phyloP scores from a whole-genome alignment of 2,113 vertebrate species.

The Oncorhynchus nerka region DNA sequence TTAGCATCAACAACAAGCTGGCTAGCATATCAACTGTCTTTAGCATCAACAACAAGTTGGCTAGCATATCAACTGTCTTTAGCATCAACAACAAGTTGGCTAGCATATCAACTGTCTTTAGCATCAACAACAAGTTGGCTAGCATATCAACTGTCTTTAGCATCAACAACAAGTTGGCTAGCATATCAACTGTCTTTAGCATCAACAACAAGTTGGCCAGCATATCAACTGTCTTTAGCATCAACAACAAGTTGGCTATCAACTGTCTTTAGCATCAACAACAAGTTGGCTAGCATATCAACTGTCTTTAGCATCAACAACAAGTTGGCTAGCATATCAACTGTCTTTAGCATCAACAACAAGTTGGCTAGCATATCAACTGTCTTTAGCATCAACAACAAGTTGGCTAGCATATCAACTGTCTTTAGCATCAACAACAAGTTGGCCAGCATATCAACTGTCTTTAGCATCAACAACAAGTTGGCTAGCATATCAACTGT shows the following conservation, averaged over 20 bases:
- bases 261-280: too few species aligned
- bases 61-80: constrained; percentile 37
- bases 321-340: not conserved
- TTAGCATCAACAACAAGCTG: constrained; percentile 27
- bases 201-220: constrained; percentile 10
- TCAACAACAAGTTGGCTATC: too few species aligned
- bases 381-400: too few species aligned
- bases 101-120: too few species aligned
- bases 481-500: not conserved
- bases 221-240: too few species aligned
- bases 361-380: too few species aligned
- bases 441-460: too few species aligned
- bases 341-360: too few species aligned
- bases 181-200: constrained; percentile 17
- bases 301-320: constrained; percentile 2
- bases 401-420: too few species aligned
- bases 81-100: constrained; percentile 21
- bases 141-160: constrained; percentile 27
- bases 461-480: constrained; percentile 16
- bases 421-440: constrained; percentile 37
- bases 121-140: constrained; percentile 35
- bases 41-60: constrained; percentile 30
- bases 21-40: not conserved
- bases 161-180: constrained; percentile 50
- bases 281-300: too few species aligned